These are phyloP conservation scores for Elaphurus davidianus DNA, from an alignment of 2,113 vertebrate genomes.

Conservation along the genomic window DNA sequence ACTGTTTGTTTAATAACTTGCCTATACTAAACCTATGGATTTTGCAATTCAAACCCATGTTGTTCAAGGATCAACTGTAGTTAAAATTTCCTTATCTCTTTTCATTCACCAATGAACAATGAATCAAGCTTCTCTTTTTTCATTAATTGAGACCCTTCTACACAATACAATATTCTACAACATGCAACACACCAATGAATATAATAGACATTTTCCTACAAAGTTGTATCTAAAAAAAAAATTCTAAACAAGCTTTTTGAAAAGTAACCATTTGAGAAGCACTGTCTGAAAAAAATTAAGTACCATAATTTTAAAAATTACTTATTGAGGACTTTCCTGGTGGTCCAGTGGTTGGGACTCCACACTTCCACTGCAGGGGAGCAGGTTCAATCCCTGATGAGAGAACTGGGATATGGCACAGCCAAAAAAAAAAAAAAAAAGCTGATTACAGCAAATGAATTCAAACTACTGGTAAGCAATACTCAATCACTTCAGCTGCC, in stretches of 20 bases:
- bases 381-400: background rate
- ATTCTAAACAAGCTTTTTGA: background rate
- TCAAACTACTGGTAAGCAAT: background rate
- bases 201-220: background rate
- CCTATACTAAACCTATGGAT: background rate
- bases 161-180: background rate
- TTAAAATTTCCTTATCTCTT: background rate
- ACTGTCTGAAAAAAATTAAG: background rate
- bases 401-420: background rate
- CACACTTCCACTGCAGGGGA: background rate
- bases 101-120: background rate
- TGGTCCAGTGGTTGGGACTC: accelerated
- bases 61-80: background rate
- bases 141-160: background rate
- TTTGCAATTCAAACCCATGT: background rate
- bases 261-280: background rate
- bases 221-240: background rate
- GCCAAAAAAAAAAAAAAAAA: background rate
- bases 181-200: background rate
- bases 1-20: background rate
- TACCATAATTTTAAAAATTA: background rate
- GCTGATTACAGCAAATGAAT: background rate
- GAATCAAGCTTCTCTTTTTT: background rate
- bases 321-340: background rate
- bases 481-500: background rate